phyloP scores from a whole-genome alignment of 2,888 invertebrate genomes.

The Catocala nupta region DNA sequence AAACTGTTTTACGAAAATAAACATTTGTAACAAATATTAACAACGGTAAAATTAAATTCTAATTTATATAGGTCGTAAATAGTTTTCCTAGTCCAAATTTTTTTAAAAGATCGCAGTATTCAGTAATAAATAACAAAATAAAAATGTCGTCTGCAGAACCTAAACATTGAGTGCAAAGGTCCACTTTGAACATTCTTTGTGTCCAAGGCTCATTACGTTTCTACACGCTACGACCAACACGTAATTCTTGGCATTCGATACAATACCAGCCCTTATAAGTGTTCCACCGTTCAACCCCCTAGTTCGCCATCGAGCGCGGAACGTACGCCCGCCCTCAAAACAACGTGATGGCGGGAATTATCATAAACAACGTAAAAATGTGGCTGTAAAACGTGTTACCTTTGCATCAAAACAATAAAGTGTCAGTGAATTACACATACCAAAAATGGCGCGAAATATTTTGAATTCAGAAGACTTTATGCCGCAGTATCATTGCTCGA shows the following conservation, averaged over 20 bases:
- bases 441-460: constrained; percentile 33
- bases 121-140: constrained; percentile 22
- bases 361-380: constrained; percentile 39
- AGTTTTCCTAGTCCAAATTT: not conserved
- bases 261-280: constrained; percentile 71
- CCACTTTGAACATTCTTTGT: constrained; percentile 56
- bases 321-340: constrained; percentile 67
- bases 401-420: constrained; percentile 38
- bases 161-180: constrained; percentile 35
- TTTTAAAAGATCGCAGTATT: constrained; percentile 15
- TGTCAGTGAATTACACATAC: constrained; percentile 8
- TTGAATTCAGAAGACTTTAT: constrained; percentile 10
- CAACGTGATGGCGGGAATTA: constrained; percentile 68
- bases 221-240: constrained; percentile 61
- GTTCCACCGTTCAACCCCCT: constrained; percentile 68
- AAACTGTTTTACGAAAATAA: constrained; percentile 20
- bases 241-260: constrained; percentile 75
- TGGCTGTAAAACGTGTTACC: constrained; percentile 35
- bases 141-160: constrained; percentile 36
- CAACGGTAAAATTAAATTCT: constrained; percentile 3
- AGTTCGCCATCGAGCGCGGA: constrained; percentile 73
- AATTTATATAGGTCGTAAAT: constrained; percentile 11
- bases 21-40: constrained; percentile 1
- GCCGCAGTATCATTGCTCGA: not conserved
- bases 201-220: constrained; percentile 62